Evolutionary conservation across 2,113 vertebrate genomes (phyloP).

Genomic region (Megaceryle torquata): DNA sequence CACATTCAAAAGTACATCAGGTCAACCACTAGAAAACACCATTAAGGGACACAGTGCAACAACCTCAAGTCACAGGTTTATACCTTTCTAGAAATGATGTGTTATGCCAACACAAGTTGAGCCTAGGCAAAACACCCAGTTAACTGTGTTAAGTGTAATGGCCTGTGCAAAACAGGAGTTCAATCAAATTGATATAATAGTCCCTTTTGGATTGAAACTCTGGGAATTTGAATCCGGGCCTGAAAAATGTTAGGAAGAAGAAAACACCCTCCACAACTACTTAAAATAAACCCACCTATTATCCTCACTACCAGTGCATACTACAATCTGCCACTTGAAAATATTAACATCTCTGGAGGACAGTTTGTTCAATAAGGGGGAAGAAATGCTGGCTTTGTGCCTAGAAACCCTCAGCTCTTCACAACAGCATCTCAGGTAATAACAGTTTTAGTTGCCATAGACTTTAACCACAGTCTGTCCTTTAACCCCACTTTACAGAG

Average conservation of each 20-base stretch:
- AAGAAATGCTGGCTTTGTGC: constrained; percentile 58
- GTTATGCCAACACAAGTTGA: neutral
- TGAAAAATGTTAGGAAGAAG: neutral
- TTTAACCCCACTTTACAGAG: constrained; percentile 61
- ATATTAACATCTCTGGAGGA: constrained; percentile 57
- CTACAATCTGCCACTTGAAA: constrained; percentile 57
- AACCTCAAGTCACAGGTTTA: neutral
- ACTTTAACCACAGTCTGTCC: constrained; percentile 23
- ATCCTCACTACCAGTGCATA: neutral
- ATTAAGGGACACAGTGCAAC: neutral
- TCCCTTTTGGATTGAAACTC: neutral
- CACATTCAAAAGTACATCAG: neutral
- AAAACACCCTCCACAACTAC: neutral
- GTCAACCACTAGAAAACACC: neutral
- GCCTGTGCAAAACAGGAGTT: constrained; percentile 35
- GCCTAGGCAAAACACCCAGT: neutral
- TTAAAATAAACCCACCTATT: constrained; percentile 20
- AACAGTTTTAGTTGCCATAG: constrained; percentile 27
- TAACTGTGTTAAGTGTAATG: neutral
- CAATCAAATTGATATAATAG: constrained; percentile 28
- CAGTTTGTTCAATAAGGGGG: constrained; percentile 50
- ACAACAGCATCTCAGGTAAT: constrained; percentile 30
- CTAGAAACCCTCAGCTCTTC: constrained; percentile 52
- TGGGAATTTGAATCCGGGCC: neutral
- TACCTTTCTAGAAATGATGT: neutral